Evolutionary conservation across 2,113 vertebrate species (phyloP).

Genomic region (Anolis sagrei): DNA sequence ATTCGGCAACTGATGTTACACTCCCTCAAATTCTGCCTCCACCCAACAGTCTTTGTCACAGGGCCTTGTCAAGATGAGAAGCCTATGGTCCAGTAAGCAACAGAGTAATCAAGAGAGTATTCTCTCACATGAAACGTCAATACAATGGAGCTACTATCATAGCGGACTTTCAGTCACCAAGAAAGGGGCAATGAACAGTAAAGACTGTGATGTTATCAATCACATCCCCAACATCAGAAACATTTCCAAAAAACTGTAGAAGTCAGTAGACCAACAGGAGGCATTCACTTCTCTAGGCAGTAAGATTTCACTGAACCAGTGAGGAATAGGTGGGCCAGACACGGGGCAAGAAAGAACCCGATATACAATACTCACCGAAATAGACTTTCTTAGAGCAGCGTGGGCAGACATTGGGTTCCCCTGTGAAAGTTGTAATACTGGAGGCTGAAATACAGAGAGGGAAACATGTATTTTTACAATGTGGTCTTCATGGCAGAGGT

Average conservation of each 20-base stretch:
- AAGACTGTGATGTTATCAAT: too few species aligned
- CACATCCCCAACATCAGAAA: too few species aligned
- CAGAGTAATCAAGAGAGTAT: neutral
- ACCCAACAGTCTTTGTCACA: neutral
- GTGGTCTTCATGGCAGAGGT: neutral
- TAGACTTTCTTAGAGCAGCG: slow-evolving; percentile 95
- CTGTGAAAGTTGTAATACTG: slow-evolving; percentile 92
- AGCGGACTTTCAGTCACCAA: too few species aligned
- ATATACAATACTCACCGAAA: slow-evolving; percentile 85
- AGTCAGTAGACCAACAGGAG: neutral
- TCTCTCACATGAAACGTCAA: too few species aligned
- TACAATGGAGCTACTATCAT: too few species aligned
- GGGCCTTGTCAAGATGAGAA: neutral
- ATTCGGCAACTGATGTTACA: neutral
- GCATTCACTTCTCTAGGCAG: neutral
- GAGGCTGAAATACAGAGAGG: slow-evolving; percentile 77
- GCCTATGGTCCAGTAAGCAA: neutral
- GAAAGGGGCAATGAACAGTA: too few species aligned
- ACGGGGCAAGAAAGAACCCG: neutral
- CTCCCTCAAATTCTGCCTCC: neutral
- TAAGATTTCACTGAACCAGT: neutral
- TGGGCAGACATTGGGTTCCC: slow-evolving; percentile 93
- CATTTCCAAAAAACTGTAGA: neutral
- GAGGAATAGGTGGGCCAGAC: neutral
- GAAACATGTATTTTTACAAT: neutral